Percentiles rank a stretch among this genome's conserved stretches.
Conservation (phyloP, 2,797 vertebrate species). For the Artibeus lituratus region DNA sequence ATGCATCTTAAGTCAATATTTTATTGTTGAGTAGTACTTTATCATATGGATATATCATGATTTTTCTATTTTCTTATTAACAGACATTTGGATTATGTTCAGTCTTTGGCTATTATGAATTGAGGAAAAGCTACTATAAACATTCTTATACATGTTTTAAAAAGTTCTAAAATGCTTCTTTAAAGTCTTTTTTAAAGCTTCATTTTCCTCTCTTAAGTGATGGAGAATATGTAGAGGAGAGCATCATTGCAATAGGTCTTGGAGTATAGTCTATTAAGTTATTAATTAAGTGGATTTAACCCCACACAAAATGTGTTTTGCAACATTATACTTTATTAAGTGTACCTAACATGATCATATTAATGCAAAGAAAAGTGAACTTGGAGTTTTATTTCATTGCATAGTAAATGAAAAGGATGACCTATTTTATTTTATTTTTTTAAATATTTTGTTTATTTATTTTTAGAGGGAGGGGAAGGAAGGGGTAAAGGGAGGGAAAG, state of each 20-base stretch:
- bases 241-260: background rate
- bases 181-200: background rate
- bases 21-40: background rate
- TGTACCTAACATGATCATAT: background rate
- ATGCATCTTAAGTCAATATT: background rate
- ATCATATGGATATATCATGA: background rate
- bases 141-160: background rate
- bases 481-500: no score
- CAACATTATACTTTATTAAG: background rate
- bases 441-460: no score
- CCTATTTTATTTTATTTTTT: background rate
- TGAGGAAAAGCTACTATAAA: background rate
- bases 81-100: background rate
- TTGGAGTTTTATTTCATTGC: background rate
- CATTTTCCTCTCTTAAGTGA: background rate
- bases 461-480: no score
- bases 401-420: slow-evolving; percentile 1
- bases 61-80: background rate
- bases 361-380: slow-evolving; percentile 32
- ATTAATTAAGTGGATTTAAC: background rate
- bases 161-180: background rate
- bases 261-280: background rate
- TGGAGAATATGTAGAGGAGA: background rate
- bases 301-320: background rate
- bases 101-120: background rate